These are phyloP conservation scores for Drosophila ironensis DNA, from an alignment of 1,140 invertebrate species.

Conservation along the genomic window DNA sequence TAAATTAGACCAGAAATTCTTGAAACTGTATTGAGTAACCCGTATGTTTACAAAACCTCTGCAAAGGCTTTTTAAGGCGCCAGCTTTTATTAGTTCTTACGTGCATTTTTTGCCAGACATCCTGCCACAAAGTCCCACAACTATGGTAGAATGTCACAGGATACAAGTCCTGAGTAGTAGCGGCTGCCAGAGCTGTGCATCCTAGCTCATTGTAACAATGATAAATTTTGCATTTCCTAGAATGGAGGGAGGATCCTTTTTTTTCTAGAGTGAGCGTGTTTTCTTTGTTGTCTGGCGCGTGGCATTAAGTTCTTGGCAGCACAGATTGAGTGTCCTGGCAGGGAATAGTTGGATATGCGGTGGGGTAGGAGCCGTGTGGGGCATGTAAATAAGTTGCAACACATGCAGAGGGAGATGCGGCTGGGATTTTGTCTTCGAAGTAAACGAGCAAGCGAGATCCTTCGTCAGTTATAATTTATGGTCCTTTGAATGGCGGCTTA, in stretches of 20 bases:
- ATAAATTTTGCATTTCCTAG: conserved; percentile 41
- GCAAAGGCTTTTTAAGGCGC: background rate
- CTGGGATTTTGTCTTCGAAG: conserved; percentile 51
- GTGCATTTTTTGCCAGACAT: conserved; percentile 10
- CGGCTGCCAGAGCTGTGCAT: background rate
- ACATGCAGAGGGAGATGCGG: conserved; percentile 37
- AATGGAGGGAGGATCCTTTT: conserved; percentile 5
- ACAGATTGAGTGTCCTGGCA: conserved; percentile 52
- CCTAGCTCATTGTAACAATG: conserved; percentile 36
- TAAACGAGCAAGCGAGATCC: conserved; percentile 47
- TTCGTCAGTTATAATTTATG: conserved; percentile 72
- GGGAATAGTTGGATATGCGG: background rate
- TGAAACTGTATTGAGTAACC: too few relatives aligned
- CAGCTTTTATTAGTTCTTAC: conserved; percentile 36
- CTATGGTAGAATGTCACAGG: conserved; percentile 5
- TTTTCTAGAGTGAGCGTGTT: conserved; percentile 3
- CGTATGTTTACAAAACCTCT: background rate
- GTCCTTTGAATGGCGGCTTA: conserved; percentile 45
- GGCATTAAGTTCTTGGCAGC: conserved; percentile 58
- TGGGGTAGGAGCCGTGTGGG: background rate
- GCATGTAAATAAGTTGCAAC: conserved; percentile 50
- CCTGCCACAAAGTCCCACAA: conserved; percentile 4
- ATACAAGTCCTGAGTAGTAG: conserved; percentile 6
- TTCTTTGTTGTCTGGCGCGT: conserved; percentile 69
- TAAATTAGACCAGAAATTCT: too few relatives aligned